phyloP scores from a whole-genome alignment of 1,140 invertebrate species.

The Protaetia brevitarsis region DNA sequence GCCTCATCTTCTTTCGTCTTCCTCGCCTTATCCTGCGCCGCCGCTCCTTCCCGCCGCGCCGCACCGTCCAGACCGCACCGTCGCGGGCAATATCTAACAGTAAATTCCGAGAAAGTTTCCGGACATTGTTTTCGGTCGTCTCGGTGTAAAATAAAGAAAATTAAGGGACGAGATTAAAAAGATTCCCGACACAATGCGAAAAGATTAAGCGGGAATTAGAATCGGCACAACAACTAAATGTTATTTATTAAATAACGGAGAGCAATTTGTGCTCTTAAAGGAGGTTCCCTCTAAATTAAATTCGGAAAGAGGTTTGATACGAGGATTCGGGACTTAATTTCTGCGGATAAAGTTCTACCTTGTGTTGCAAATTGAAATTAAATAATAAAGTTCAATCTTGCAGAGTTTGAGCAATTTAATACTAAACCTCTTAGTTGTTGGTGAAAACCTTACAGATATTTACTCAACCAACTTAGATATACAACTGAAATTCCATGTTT shows the following conservation, averaged over 20 bases:
- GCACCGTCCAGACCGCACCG: no score
- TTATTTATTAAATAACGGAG: neutral
- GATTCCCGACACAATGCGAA: constrained; percentile 8
- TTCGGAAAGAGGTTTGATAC: neutral
- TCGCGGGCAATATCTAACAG: neutral
- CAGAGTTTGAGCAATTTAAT: no score
- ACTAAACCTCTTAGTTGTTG: no score
- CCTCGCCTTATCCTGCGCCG: neutral
- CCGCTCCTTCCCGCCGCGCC: neutral
- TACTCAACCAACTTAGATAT: no score
- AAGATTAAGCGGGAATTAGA: neutral
- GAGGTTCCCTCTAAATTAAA: neutral
- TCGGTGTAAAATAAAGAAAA: constrained; percentile 17
- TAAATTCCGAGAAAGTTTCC: constrained; percentile 5
- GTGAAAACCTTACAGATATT: no score
- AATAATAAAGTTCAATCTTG: neutral
- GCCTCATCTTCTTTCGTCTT: constrained; percentile 4
- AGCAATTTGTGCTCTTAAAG: neutral
- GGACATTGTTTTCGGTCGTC: constrained; percentile 13
- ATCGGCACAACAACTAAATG: neutral
- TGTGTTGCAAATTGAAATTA: neutral
- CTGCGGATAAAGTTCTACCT: neutral
- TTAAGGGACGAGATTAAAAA: neutral
- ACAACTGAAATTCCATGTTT: no score
- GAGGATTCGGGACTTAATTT: neutral